phyloP scores from a whole-genome alignment of 1,140 invertebrate species.

The Holcopasites calliopsidis region DNA sequence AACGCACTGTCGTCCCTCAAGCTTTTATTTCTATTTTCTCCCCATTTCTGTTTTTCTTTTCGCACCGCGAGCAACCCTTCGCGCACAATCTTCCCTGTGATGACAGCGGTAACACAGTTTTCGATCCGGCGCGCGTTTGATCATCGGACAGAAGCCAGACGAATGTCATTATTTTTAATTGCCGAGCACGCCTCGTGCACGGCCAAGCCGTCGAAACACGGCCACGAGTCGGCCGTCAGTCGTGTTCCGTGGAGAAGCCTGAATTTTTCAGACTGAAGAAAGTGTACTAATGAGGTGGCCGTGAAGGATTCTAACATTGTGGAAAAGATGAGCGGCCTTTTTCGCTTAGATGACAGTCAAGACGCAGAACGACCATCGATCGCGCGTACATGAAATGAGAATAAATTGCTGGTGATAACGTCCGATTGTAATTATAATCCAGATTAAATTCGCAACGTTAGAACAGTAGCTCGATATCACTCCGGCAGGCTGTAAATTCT shows the following conservation, averaged over 20 bases:
- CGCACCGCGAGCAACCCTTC: not conserved
- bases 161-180: constrained; percentile 61
- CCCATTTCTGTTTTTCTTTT: not conserved
- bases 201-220: constrained; percentile 29
- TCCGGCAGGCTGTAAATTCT: not conserved
- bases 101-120: constrained; percentile 19
- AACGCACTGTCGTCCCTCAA: not conserved
- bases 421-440: not conserved
- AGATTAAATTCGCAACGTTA: no score
- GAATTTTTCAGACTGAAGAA: not conserved
- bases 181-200: not conserved
- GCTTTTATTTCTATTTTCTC: not conserved
- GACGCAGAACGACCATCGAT: no score
- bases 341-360: no score
- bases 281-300: no score
- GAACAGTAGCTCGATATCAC: not conserved
- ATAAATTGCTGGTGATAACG: no score
- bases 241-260: not conserved
- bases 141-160: constrained; percentile 31
- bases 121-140: constrained; percentile 11
- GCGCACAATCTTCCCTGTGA: not conserved
- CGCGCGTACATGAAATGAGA: no score
- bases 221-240: not conserved
- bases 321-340: no score
- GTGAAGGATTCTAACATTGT: no score